Conservation (phyloP, 2,888 invertebrate species). For the Rhimphoctona megacephalus region DNA sequence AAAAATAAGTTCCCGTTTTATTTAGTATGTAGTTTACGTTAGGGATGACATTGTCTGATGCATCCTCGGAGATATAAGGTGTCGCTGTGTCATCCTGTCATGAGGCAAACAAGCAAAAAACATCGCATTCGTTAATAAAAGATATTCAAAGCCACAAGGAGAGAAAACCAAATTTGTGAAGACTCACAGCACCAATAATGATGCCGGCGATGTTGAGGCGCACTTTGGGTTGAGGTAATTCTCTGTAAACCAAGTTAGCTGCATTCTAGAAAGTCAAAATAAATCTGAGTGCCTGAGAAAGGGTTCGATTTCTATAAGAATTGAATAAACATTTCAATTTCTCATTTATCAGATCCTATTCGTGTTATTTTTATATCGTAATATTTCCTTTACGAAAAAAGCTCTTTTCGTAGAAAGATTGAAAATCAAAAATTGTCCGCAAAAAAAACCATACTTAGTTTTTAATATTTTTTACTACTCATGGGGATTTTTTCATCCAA, state of each 20-base stretch:
- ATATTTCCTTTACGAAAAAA: neutral
- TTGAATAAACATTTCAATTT: neutral
- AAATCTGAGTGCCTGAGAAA: constrained; percentile 14
- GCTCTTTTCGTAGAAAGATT: neutral
- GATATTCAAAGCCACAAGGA: neutral
- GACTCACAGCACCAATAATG: constrained; percentile 13
- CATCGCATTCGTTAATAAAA: neutral
- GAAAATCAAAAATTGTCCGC: neutral
- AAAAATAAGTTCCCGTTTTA: constrained; percentile 9
- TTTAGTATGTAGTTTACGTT: neutral
- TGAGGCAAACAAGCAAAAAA: neutral
- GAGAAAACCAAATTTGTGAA: neutral
- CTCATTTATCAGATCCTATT: too few species aligned
- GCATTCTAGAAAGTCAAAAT: constrained; percentile 15
- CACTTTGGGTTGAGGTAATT: constrained; percentile 6
- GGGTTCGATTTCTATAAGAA: neutral
- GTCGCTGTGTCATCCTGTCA: constrained; percentile 26
- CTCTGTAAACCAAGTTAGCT: constrained; percentile 15
- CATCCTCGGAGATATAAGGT: neutral
- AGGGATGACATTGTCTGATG: neutral
- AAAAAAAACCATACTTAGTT: neutral
- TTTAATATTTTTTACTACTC: too few species aligned
- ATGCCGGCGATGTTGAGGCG: constrained; percentile 28
- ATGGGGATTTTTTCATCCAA: neutral
- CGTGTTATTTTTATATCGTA: too few species aligned